Evolutionary conservation across 1,140 invertebrate genomes (phyloP).

Genomic region (Himalopsyche phryganea): DNA sequence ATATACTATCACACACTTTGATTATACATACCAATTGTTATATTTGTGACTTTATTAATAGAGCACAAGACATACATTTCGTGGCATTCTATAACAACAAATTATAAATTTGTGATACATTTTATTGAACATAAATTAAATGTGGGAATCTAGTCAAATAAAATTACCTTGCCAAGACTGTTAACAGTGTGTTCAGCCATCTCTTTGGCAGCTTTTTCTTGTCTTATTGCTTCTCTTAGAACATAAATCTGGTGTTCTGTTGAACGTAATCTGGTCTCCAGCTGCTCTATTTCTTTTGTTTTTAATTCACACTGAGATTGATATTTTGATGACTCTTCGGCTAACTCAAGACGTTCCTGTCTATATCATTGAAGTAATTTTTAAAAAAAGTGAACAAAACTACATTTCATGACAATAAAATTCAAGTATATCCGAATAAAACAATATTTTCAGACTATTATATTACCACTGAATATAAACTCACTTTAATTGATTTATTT

Average conservation of each 20-base stretch:
- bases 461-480: neutral
- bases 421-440: too few species aligned
- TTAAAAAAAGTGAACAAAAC: conserved; percentile 4
- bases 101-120: too few species aligned
- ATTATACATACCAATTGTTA: too few species aligned
- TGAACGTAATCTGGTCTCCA: conserved; percentile 9
- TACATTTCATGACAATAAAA: neutral
- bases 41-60: too few species aligned
- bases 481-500: conserved; percentile 52
- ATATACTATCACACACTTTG: too few species aligned
- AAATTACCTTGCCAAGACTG: conserved; percentile 19
- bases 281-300: conserved; percentile 24
- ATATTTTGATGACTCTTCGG: conserved; percentile 14
- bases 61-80: too few species aligned
- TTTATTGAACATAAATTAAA: too few species aligned
- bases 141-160: neutral
- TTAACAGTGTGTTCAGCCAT: conserved; percentile 27
- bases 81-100: too few species aligned
- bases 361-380: too few species aligned
- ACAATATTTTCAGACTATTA: too few species aligned
- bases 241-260: conserved; percentile 19
- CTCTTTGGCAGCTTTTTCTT: conserved; percentile 28
- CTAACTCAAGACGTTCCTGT: conserved; percentile 21
- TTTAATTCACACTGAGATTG: conserved; percentile 18
- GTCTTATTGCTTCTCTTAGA: conserved; percentile 24